These are phyloP conservation scores for Chalcis sispes DNA, from an alignment of 2,888 invertebrate species.

Conservation along the genomic window DNA sequence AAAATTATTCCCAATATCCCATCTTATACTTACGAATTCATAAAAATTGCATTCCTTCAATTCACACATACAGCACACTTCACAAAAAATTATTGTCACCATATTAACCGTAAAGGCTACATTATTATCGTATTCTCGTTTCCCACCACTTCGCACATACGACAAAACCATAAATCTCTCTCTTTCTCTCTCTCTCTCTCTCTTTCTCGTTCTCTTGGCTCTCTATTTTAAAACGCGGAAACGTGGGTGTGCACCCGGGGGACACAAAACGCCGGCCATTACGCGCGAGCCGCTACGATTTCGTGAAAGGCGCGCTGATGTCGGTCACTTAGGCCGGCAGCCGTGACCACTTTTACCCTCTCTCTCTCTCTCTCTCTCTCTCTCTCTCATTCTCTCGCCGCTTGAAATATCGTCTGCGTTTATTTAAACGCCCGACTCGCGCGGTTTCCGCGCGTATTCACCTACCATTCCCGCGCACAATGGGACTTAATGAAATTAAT, in stretches of 20 bases:
- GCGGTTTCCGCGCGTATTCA: slow-evolving; percentile 1
- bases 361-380: slow-evolving; percentile 52
- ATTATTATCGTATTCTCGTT: no score
- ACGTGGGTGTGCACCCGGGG: slow-evolving; percentile 32
- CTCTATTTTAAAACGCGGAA: slow-evolving; percentile 23
- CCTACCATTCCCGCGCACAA: slow-evolving; percentile 20
- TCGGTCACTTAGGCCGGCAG: slow-evolving; percentile 56
- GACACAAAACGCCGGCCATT: slow-evolving; percentile 38
- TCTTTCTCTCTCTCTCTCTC: slow-evolving; percentile 9
- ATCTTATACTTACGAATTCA: no score
- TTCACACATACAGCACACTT: no score
- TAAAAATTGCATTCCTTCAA: no score
- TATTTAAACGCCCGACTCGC: slow-evolving; percentile 32
- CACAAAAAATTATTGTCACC: no score
- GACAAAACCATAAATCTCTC: not conserved
- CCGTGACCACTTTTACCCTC: slow-evolving; percentile 53
- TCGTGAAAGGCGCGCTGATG: slow-evolving; percentile 51
- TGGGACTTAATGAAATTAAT: slow-evolving; percentile 53
- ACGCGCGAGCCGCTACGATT: no score
- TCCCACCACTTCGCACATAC: no score
- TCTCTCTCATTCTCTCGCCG: slow-evolving; percentile 30
- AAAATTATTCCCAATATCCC: no score
- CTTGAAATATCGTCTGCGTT: slow-evolving; percentile 51
- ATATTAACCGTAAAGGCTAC: no score
- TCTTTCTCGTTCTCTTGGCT: slow-evolving; percentile 5